These are phyloP conservation scores for Danio albolineatus DNA, from an alignment of 2,797 vertebrate species.

Conservation along the genomic window DNA sequence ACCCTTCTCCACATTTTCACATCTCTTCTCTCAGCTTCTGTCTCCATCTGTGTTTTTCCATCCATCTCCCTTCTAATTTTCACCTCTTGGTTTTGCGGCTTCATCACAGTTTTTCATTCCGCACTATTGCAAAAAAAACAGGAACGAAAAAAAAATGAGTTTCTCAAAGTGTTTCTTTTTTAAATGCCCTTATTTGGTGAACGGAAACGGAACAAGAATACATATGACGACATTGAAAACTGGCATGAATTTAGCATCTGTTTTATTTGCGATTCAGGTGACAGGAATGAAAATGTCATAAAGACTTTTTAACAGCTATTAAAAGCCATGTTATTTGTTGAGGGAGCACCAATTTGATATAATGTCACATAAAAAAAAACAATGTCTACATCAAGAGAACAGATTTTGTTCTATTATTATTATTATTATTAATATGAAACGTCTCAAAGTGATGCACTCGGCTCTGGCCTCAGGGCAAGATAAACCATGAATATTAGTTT, in stretches of 20 bases:
- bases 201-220: neutral
- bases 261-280: neutral
- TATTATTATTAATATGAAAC: neutral
- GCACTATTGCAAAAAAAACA: neutral
- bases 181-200: neutral
- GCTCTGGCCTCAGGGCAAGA: neutral
- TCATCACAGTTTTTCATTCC: neutral
- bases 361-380: neutral
- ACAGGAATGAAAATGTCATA: neutral
- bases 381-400: neutral
- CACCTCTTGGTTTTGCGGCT: neutral
- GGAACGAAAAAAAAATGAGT: too few species aligned
- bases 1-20: neutral
- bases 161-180: neutral
- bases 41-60: conserved; percentile 1
- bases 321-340: neutral
- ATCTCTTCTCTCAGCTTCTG: neutral
- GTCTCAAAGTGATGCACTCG: neutral
- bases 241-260: neutral
- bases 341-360: too few species aligned
- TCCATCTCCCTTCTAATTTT: neutral
- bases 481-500: neutral
- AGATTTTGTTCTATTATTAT: neutral
- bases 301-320: neutral
- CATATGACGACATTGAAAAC: too few species aligned